phyloP scores from a whole-genome alignment of 2,797 vertebrate genomes.

The Melanotaenia boesemani region DNA sequence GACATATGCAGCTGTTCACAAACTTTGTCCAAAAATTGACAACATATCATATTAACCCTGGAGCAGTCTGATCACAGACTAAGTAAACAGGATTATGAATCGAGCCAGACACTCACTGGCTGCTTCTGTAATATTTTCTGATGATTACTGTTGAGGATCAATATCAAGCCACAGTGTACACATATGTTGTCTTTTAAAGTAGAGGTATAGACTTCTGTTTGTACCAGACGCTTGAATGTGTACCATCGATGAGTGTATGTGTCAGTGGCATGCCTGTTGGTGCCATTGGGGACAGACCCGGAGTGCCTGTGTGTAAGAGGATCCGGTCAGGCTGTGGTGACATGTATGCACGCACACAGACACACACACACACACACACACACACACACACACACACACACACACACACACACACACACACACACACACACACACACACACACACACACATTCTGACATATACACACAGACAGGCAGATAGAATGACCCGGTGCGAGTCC shows the following conservation, averaged over 20 bases:
- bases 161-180: neutral
- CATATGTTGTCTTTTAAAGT: constrained; percentile 16
- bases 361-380: constrained; percentile 38
- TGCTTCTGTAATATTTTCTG: neutral
- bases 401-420: constrained; percentile 25
- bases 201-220: constrained; percentile 18
- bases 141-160: neutral
- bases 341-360: constrained; percentile 42
- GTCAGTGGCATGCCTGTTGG: constrained; percentile 78
- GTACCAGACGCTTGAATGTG: constrained; percentile 41
- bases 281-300: constrained; percentile 80
- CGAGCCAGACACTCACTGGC: neutral
- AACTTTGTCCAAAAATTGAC: neutral
- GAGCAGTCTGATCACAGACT: neutral
- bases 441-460: constrained; percentile 44
- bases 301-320: constrained; percentile 79
- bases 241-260: constrained; percentile 41
- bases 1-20: neutral
- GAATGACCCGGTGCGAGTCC: constrained; percentile 87
- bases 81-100: neutral
- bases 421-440: constrained; percentile 18
- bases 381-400: constrained; percentile 32
- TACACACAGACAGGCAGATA: constrained; percentile 76
- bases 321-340: constrained; percentile 61
- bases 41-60: neutral